A percentile compares a stretch with the other conserved stretches of the same genome.
Evolutionary conservation across 2,113 vertebrate species (phyloP).

Genomic region (Elephantulus edwardii): DNA sequence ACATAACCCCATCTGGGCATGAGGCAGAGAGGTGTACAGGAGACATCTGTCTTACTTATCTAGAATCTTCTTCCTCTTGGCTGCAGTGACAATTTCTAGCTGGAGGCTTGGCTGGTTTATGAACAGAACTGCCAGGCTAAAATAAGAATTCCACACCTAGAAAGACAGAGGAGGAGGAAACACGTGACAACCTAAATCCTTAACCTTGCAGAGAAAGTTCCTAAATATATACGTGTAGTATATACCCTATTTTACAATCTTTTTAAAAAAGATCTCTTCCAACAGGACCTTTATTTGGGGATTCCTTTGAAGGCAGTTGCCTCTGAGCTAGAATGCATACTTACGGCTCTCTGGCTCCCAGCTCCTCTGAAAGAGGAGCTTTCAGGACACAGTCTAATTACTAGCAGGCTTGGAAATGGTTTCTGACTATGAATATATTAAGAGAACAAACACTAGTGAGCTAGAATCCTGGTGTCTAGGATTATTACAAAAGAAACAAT

Average conservation of each 20-base stretch:
- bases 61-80: slow-evolving; percentile 95
- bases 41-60: slow-evolving; percentile 91
- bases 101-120: slow-evolving; percentile 99
- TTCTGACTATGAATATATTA: slow-evolving; percentile 53
- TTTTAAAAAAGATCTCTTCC: slow-evolving; percentile 31
- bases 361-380: not conserved
- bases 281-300: not conserved
- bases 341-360: not conserved
- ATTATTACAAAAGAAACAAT: slow-evolving; percentile 33
- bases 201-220: slow-evolving; percentile 49
- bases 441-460: slow-evolving; percentile 8
- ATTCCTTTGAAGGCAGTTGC: slow-evolving; percentile 50
- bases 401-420: slow-evolving; percentile 44
- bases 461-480: not conserved
- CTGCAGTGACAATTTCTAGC: slow-evolving; percentile 91
- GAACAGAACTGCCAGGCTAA: slow-evolving; percentile 96
- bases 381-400: slow-evolving; percentile 3
- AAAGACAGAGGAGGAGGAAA: slow-evolving; percentile 63
- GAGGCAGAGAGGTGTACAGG: slow-evolving; percentile 20
- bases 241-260: slow-evolving; percentile 30
- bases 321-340: slow-evolving; percentile 34
- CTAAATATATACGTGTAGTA: slow-evolving; percentile 36
- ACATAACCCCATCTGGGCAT: slow-evolving; percentile 51
- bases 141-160: slow-evolving; percentile 99
- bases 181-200: not conserved